Evolutionary conservation across 53 echinoderm and acorn worm genomes (phyloP), one percentile per base, ranked within the genome.

Genomic region (Astropecten irregularis): DNA sequence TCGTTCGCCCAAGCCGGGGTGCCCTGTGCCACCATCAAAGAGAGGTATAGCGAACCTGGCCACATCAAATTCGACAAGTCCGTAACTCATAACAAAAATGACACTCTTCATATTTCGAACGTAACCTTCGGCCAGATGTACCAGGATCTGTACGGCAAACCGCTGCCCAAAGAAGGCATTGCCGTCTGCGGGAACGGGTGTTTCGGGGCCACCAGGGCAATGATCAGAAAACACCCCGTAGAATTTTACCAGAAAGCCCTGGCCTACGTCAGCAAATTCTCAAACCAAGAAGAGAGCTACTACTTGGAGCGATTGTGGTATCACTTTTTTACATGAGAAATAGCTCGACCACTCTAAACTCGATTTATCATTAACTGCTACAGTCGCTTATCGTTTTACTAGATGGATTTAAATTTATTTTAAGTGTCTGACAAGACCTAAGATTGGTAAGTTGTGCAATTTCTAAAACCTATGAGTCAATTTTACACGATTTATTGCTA

Each of bases 261-360:
- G 25, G 32, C 57, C 23, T 76, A 55, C n/a, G 54, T 76, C 0
- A 76, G 37, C 22, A 36, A 26, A 33, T 55, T 56, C 26, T 26
- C 30, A 2, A 76, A 76, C 15, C 76, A 52, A n/a, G 76, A 76
- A 15, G 76, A 76, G 36, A 37, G 30, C 2, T 57, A 76, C 37
- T 76, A 76, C 56, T 21, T 76, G 3, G 76, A 76, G 23, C 55
- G 76, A 56, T 36, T 76, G 2, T 76, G 76, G 76, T 57, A 21
- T 21, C 23, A 35, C 40, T 34, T 76, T 9, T 34, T 76, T 19
- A 36, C n/a, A 6, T 40, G n/a, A 26, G n/a, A n/a, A n/a, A n/a
- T n/a, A n/a, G n/a, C n/a, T n/a, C n/a, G n/a, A n/a, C n/a, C n/a
- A n/a, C n/a, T n/a, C n/a, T n/a, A n/a, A n/a, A n/a, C n/a, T n/a